Evolutionary conservation across 2,797 vertebrate species (phyloP).

Genomic region (Acanthiza pusilla): DNA sequence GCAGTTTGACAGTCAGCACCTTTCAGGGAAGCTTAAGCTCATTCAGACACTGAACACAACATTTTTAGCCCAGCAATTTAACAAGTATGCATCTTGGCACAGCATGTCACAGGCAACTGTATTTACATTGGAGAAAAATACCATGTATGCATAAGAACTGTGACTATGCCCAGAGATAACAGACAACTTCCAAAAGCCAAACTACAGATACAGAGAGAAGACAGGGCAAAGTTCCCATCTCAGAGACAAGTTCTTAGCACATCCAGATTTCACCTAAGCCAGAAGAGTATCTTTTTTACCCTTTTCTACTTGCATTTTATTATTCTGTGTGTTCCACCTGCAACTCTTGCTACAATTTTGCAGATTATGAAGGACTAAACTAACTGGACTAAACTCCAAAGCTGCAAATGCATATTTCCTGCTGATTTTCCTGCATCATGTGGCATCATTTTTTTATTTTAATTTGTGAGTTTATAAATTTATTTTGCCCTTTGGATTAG

Average conservation of each 20-base stretch:
- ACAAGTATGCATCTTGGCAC: not conserved
- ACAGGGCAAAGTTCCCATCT: not conserved
- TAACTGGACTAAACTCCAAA: not conserved
- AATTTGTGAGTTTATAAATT: not conserved
- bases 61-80: constrained; percentile 36
- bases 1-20: constrained; percentile 26
- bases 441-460: not conserved
- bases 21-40: not conserved
- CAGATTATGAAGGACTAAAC: not conserved
- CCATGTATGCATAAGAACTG: not conserved
- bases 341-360: not conserved
- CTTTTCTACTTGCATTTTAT: not conserved
- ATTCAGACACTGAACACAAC: constrained; percentile 6
- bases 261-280: not conserved
- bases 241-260: not conserved
- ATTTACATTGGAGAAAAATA: not conserved
- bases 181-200: not conserved
- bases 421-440: not conserved
- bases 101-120: not conserved
- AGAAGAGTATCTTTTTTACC: not conserved
- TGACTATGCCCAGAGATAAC: not conserved
- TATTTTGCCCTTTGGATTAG: not conserved
- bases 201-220: not conserved
- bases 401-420: not conserved
- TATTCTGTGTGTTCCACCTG: not conserved